Evolutionary conservation across 2,113 vertebrate genomes (phyloP).

Genomic region (Peucedramus taeniatus): DNA sequence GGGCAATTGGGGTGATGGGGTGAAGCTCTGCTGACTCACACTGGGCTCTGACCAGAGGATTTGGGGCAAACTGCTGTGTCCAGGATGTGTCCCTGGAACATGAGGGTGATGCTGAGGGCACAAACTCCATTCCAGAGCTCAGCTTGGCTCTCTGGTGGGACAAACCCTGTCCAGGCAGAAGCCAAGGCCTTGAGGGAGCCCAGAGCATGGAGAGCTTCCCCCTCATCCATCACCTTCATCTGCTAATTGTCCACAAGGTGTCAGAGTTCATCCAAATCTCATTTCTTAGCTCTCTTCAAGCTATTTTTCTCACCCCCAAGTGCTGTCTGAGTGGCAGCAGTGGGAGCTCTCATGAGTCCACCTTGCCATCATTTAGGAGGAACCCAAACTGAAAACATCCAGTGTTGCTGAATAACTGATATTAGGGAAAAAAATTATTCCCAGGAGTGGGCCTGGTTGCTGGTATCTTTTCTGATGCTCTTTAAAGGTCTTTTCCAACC

Average conservation of each 20-base stretch:
- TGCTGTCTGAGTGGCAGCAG: neutral
- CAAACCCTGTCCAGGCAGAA: neutral
- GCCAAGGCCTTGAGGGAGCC: neutral
- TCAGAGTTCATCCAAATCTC: constrained; percentile 34
- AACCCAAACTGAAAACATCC: neutral
- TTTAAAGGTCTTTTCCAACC: neutral
- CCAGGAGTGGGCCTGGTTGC: neutral
- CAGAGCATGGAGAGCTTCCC: neutral
- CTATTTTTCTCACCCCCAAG: neutral
- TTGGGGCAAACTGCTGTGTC: accelerated
- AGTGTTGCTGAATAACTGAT: neutral
- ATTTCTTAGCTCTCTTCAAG: neutral
- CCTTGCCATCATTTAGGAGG: neutral
- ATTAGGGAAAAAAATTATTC: neutral
- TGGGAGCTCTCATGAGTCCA: neutral
- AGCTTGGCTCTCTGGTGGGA: neutral
- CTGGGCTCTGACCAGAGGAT: neutral
- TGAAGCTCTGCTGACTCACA: neutral
- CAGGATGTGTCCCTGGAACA: neutral
- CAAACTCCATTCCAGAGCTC: neutral
- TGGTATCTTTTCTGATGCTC: neutral
- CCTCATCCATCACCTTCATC: neutral
- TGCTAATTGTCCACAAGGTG: constrained; percentile 59
- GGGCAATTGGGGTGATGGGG: neutral
- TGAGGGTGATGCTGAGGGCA: neutral